These are phyloP conservation scores for Pemphigus obesinymphae DNA, from an alignment of 1,140 invertebrate species.

Conservation along the genomic window DNA sequence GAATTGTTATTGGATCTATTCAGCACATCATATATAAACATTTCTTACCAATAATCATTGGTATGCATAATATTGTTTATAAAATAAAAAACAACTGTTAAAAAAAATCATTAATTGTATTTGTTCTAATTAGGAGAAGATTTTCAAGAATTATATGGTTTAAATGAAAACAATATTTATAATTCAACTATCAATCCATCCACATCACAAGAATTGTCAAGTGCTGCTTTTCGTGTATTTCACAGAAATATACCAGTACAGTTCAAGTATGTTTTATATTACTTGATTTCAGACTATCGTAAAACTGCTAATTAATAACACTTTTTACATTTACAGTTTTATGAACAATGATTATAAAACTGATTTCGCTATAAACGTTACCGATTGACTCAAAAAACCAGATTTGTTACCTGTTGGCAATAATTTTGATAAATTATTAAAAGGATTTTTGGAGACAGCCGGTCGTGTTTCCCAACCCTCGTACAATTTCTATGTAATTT, in stretches of 20 bases:
- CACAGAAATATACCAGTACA: background rate
- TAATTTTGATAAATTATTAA: slow-evolving; percentile 11
- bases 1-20: slow-evolving; percentile 53
- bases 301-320: no score
- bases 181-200: background rate
- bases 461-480: background rate
- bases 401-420: background rate
- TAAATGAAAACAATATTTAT: slow-evolving; percentile 8
- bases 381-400: background rate
- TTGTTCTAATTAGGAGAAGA: background rate
- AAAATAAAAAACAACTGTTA: slow-evolving; percentile 41
- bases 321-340: background rate
- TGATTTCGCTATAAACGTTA: background rate
- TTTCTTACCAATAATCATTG: slow-evolving; percentile 61
- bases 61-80: slow-evolving; percentile 63
- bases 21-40: slow-evolving; percentile 65
- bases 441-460: slow-evolving; percentile 7
- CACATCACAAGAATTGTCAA: background rate
- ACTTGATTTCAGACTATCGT: background rate
- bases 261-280: background rate
- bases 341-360: background rate
- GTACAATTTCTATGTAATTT: slow-evolving; percentile 9
- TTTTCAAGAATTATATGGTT: background rate
- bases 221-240: background rate
- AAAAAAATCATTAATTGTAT: background rate